These are phyloP conservation scores for Drosophila busckii DNA, from an alignment of 1,140 invertebrate genomes.

Conservation along the genomic window DNA sequence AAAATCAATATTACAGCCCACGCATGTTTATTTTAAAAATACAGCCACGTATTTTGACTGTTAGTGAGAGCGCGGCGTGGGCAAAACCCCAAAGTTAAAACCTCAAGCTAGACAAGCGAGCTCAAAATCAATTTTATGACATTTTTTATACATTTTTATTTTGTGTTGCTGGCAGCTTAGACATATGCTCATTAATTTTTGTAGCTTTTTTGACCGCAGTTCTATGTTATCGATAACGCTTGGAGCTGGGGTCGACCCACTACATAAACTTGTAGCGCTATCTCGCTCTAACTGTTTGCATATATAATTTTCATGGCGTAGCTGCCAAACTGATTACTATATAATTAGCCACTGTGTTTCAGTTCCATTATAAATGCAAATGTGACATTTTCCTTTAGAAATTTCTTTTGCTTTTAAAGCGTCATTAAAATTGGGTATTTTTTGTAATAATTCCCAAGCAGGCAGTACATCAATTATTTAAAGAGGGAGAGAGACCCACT, in stretches of 20 bases:
- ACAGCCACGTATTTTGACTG: neutral
- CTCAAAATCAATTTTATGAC: conserved; percentile 67
- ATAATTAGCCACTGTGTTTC: conserved; percentile 55
- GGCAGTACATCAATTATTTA: conserved; percentile 55
- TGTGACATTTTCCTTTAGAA: conserved; percentile 48
- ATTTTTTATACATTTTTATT: conserved; percentile 63
- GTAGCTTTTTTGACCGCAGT: conserved; percentile 32
- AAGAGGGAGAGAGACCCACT: neutral
- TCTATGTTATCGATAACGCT: conserved; percentile 14
- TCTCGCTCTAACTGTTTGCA: too few relatives aligned
- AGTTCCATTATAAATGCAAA: conserved; percentile 58
- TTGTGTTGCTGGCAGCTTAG: conserved; percentile 23
- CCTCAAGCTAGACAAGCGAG: conserved; percentile 22
- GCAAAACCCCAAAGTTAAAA: conserved; percentile 28
- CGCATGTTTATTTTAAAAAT: conserved; percentile 44
- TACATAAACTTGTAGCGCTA: too few relatives aligned
- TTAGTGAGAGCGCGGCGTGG: conserved; percentile 21
- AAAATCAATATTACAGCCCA: conserved; percentile 33
- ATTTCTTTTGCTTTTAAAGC: conserved; percentile 16
- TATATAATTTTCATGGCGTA: too few relatives aligned
- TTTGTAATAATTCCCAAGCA: conserved; percentile 40
- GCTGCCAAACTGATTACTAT: conserved; percentile 53
- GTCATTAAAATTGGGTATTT: conserved; percentile 7
- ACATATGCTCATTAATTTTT: conserved; percentile 5
- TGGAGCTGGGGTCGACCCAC: neutral